A percentile compares a stretch with the other conserved stretches of the same genome.
These are phyloP conservation scores for Tragelaphus imberbis DNA, from an alignment of 2,113 vertebrate species.

Conservation along the genomic window DNA sequence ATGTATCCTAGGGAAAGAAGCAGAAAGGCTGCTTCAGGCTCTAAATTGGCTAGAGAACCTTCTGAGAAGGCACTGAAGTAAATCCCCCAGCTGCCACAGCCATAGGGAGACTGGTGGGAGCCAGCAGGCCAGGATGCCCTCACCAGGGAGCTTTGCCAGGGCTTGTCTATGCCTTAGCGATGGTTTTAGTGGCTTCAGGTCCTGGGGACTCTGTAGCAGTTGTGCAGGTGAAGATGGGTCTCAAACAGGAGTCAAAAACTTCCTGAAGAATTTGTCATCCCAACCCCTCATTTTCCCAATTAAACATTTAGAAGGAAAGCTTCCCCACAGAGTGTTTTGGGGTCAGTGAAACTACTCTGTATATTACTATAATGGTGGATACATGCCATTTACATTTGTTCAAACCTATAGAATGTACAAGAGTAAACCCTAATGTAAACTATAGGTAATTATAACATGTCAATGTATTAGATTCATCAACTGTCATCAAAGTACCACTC, in stretches of 20 bases:
- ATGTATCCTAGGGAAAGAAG: not conserved
- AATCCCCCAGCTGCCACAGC: not conserved
- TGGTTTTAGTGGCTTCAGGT: not conserved
- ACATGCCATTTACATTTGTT: not conserved
- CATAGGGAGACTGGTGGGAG: not conserved
- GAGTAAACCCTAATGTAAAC: not conserved
- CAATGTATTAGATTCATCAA: not conserved
- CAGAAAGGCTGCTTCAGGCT: not conserved
- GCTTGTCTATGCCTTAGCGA: not conserved
- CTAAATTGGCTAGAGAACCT: not conserved
- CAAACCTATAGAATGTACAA: not conserved
- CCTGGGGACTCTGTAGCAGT: not conserved
- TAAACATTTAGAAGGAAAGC: not conserved
- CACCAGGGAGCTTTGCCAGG: not conserved
- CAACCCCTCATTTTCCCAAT: not conserved
- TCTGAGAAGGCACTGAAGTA: not conserved
- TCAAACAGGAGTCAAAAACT: not conserved
- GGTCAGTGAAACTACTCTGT: not conserved
- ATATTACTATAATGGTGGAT: not conserved
- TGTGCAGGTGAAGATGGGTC: not conserved
- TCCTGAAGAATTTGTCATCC: not conserved
- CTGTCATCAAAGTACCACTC: not conserved
- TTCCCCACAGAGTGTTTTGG: not conserved
- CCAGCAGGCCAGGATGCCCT: not conserved
- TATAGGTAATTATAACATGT: not conserved